Percentiles rank a stretch among this genome's conserved stretches.
Conservation (phyloP, 2,797 vertebrate genomes). For the Arremon brunneinucha region DNA sequence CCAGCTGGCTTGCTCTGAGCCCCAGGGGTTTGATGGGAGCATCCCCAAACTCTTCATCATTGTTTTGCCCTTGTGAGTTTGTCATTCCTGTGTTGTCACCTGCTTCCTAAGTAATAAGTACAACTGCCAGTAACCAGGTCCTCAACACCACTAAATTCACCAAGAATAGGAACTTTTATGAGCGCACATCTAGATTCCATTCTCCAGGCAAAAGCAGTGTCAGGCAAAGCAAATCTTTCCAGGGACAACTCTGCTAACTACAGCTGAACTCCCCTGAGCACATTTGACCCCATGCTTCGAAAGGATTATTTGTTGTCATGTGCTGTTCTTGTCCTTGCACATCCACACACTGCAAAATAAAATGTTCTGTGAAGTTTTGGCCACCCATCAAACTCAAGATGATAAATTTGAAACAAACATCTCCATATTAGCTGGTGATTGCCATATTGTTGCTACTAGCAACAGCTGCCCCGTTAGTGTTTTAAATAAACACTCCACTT, state of each 20-base stretch:
- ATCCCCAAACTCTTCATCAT: background rate
- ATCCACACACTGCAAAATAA: slow-evolving; percentile 46
- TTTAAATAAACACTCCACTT: slow-evolving; percentile 37
- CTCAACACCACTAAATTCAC: background rate
- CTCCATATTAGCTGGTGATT: slow-evolving; percentile 51
- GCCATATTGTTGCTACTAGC: slow-evolving; percentile 24
- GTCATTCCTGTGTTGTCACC: background rate
- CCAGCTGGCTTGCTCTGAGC: background rate
- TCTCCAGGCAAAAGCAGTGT: background rate
- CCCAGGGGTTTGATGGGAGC: background rate
- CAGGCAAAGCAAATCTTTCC: background rate
- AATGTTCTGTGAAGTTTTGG: slow-evolving; percentile 57
- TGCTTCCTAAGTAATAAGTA: background rate
- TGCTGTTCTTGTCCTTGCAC: background rate
- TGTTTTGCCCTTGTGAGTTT: background rate
- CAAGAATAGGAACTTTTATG: background rate
- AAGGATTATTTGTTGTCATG: background rate
- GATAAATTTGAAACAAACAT: slow-evolving; percentile 62
- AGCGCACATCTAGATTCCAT: background rate
- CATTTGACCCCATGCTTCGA: background rate
- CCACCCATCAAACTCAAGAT: slow-evolving; percentile 42
- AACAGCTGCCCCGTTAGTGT: background rate
- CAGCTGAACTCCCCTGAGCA: background rate
- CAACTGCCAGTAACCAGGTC: background rate
- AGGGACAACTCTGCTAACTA: background rate